Evolutionary conservation across 2,888 invertebrate genomes (phyloP).

Genomic region (Lithophane ornitopus): DNA sequence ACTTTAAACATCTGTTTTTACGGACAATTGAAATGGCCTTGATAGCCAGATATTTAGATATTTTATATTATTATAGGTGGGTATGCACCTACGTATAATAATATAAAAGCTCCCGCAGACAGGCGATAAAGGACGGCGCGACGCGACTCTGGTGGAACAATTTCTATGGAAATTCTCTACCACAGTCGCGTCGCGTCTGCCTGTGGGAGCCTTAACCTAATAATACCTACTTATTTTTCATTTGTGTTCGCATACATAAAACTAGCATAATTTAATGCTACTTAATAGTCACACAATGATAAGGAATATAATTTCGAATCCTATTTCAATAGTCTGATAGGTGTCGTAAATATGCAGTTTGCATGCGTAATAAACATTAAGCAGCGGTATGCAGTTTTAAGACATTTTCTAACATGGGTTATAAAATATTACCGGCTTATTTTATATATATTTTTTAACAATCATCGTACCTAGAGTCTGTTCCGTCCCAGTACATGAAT

Average conservation of each 20-base stretch:
- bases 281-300: neutral
- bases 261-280: neutral
- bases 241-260: neutral
- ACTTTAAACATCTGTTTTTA: conserved; percentile 9
- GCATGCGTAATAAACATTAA: neutral
- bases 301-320: neutral
- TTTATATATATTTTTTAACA: too few relatives aligned
- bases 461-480: too few relatives aligned
- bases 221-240: neutral
- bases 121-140: neutral
- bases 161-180: neutral
- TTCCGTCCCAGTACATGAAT: neutral
- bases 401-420: too few relatives aligned
- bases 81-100: too few relatives aligned
- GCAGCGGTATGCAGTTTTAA: too few relatives aligned
- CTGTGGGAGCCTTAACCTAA: neutral
- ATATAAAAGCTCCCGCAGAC: neutral
- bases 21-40: conserved; percentile 20
- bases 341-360: neutral
- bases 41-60: neutral
- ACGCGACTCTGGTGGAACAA: neutral
- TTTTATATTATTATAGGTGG: too few relatives aligned
- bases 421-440: too few relatives aligned
- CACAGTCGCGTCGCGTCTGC: neutral
- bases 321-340: neutral